A percentile compares a stretch with the other conserved stretches of the same genome.
phyloP scores from a whole-genome alignment of 2,888 invertebrate species.

The Rotaria magnacalcarata region DNA sequence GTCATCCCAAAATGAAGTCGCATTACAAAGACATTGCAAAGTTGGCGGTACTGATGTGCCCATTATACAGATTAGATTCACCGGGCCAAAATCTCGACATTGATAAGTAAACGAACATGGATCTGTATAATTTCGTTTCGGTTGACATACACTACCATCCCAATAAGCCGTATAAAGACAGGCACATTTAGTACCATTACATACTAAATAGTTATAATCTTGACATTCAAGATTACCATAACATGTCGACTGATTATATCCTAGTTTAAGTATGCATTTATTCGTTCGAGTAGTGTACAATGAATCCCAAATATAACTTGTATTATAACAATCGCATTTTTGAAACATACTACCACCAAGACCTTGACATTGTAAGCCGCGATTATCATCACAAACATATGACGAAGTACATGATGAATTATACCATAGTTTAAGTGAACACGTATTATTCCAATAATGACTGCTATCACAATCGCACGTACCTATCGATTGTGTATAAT shows the following conservation, averaged over 20 bases:
- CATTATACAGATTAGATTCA: neutral
- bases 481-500: neutral
- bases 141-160: neutral
- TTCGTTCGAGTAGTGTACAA: neutral
- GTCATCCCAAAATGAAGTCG: neutral
- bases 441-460: slow-evolving; percentile 17
- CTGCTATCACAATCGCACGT: slow-evolving; percentile 4
- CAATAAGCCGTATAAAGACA: neutral
- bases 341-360: neutral
- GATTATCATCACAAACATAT: slow-evolving; percentile 36
- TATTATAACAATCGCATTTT: slow-evolving; percentile 20
- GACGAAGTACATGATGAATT: neutral
- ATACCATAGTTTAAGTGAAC: neutral
- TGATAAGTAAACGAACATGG: neutral
- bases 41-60: neutral
- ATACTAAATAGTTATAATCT: slow-evolving; percentile 14
- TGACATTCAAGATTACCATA: slow-evolving; percentile 8
- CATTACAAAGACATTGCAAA: neutral
- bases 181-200: neutral
- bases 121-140: neutral
- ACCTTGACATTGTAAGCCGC: slow-evolving; percentile 25
- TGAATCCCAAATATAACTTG: slow-evolving; percentile 11
- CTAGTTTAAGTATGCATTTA: neutral
- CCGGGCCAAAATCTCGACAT: slow-evolving; percentile 1
- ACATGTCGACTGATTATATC: neutral